These are phyloP conservation scores for Lucinisca nassula DNA, from an alignment of 2,888 invertebrate species.

Conservation along the genomic window DNA sequence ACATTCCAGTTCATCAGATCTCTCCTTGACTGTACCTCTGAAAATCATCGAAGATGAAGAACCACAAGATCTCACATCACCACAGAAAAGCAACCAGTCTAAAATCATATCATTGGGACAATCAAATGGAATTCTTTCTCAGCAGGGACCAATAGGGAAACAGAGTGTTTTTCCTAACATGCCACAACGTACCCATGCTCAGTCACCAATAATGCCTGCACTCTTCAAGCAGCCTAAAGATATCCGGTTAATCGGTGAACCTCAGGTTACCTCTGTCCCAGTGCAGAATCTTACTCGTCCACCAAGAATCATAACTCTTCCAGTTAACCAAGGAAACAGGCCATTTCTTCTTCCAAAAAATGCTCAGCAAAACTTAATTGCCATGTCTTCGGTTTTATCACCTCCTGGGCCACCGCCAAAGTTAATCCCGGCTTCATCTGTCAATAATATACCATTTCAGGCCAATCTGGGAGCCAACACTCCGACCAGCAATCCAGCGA, in stretches of 20 bases:
- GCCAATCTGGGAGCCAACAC: not conserved
- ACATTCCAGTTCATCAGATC: not conserved
- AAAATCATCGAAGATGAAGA: constrained; percentile 39
- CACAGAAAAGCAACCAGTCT: constrained; percentile 21
- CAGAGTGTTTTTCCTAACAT: not conserved
- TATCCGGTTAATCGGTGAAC: not conserved
- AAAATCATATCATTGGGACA: constrained; percentile 24
- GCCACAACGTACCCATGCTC: not conserved
- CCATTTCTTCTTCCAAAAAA: not conserved
- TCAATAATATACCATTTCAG: not conserved
- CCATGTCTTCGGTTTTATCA: not conserved
- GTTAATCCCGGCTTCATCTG: not conserved
- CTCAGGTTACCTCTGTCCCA: not conserved
- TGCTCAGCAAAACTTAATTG: constrained; percentile 1
- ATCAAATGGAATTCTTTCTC: not conserved
- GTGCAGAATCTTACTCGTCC: not conserved
- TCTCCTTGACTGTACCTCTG: not conserved
- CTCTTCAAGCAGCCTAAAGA: not conserved
- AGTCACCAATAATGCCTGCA: not conserved
- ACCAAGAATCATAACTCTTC: not conserved
- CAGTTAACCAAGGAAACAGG: not conserved
- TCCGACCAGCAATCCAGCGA: not conserved
- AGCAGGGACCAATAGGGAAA: not conserved
- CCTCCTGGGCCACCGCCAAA: not conserved
- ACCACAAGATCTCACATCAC: constrained; percentile 52